phyloP scores from a whole-genome alignment of 2,888 invertebrate genomes.

The Serrognathus titanus region DNA sequence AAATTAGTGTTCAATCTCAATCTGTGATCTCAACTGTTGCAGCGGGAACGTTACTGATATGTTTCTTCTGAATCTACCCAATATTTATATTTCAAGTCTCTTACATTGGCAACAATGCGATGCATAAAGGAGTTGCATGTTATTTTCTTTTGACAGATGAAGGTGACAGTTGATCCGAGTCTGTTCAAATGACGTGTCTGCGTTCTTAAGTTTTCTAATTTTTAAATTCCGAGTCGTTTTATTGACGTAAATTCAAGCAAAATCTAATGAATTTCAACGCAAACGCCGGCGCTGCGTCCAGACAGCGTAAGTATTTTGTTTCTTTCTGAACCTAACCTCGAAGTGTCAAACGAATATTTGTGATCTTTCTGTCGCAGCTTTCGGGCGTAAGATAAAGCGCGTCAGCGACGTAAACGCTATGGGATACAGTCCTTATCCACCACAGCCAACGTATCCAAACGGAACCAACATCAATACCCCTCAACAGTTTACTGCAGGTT shows the following conservation, averaged over 20 bases:
- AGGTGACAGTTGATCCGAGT: neutral
- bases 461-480: constrained; percentile 19
- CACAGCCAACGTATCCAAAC: constrained; percentile 24
- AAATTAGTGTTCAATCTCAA: too few relatives aligned
- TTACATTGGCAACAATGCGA: too few relatives aligned
- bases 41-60: too few relatives aligned
- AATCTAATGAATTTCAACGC: constrained; percentile 46
- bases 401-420: constrained; percentile 68
- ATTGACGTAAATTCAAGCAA: constrained; percentile 6
- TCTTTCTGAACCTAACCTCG: constrained; percentile 12
- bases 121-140: neutral
- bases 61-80: too few relatives aligned
- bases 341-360: constrained; percentile 2
- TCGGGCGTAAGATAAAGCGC: constrained; percentile 59
- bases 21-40: too few relatives aligned
- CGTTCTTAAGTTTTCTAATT: neutral
- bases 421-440: constrained; percentile 51
- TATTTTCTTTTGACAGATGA: neutral
- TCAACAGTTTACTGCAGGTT: constrained; percentile 20
- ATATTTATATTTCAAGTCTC: too few relatives aligned
- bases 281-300: constrained; percentile 40
- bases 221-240: neutral
- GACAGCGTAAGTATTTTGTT: constrained; percentile 39
- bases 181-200: constrained; percentile 16
- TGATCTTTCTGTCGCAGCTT: constrained; percentile 33